These are phyloP conservation scores for Eremophila alpestris DNA, from an alignment of 2,797 vertebrate genomes.

Conservation along the genomic window DNA sequence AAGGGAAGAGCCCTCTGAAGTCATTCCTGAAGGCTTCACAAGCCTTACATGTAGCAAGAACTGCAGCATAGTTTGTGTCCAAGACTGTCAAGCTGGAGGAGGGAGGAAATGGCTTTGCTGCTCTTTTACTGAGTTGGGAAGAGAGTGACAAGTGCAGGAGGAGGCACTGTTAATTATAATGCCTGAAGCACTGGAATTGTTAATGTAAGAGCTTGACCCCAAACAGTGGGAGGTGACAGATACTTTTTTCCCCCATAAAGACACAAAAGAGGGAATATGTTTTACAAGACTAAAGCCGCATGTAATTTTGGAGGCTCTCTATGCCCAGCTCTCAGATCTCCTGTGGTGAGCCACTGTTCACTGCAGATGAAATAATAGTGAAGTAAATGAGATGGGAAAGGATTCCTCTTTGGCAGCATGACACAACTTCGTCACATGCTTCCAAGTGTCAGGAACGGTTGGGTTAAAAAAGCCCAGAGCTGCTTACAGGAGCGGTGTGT, in stretches of 20 bases:
- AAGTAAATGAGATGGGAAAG: conserved; percentile 32
- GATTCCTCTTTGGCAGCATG: background rate
- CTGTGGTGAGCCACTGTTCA: background rate
- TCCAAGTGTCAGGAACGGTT: background rate
- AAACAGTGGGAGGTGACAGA: conserved; percentile 6
- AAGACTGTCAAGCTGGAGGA: background rate
- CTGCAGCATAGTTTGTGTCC: background rate
- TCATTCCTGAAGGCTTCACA: background rate
- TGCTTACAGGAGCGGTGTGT: background rate
- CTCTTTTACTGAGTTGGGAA: background rate
- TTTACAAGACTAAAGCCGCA: background rate
- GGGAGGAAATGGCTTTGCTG: background rate
- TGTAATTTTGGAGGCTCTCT: conserved; percentile 1
- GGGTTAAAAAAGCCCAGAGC: conserved; percentile 8
- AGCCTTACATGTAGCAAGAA: background rate
- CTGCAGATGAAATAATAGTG: background rate
- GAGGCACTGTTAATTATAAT: conserved; percentile 28
- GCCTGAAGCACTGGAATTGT: conserved; percentile 16
- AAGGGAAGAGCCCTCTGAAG: background rate
- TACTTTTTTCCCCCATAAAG: background rate
- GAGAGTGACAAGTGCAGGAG: background rate
- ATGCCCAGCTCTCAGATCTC: background rate
- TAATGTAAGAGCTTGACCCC: conserved; percentile 31
- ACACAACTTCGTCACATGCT: background rate
- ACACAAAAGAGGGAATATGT: conserved; percentile 7